Evolutionary conservation across 1,140 invertebrate genomes (phyloP), one percentile per base, ranked within the genome.

Genomic region (Drosophila pseudoananassae): DNA sequence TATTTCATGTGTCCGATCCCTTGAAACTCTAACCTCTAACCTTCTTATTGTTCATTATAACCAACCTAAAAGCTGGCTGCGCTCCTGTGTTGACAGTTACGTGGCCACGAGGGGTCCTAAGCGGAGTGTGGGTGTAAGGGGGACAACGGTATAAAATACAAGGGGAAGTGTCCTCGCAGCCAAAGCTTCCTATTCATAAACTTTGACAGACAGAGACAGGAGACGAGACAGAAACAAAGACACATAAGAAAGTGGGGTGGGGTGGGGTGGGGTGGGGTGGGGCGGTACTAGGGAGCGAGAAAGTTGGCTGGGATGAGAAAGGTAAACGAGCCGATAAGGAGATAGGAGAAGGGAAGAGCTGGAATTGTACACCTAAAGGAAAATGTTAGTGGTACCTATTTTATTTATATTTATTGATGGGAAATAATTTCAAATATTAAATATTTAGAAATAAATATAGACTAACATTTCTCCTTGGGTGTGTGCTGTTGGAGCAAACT

Each of bases 41-140:
- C n/a, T n/a, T n/a, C n/a, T n/a, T 43, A 27, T 59, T 63, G 52
- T 77, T 78, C 72, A 70, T 81, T 79, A 76, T 76, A 76, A 76
- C 77, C 71, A 76, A 76, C 73, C 71, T 76, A 76, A 76, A 76
- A 76, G 73, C 73, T 76, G 71, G 61, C 65, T 69, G 61, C 71
- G 31, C 31, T 25, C 23, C 23, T 74, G 58, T 78, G 65, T 78
- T 69, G 72, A 70, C 75, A 77, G 64, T 77, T 71, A 56, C 53
- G 50, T 69, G 56, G 47, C 55, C 58, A 40, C 49, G 58, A 12
- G 25, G 25, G 50, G 50, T 17, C n/a, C 4, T 8, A 43, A 58
- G 43, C 29, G 54, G 40, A 15, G 54, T 3, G 7, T 4, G 40
- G 15, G 4, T 12, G 12, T 38, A 4, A 9, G 12, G 10, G 40